A percentile compares a stretch with the other conserved stretches of the same genome.
Conservation (phyloP, 1,140 invertebrate species). For the Papilio polyxenes region DNA sequence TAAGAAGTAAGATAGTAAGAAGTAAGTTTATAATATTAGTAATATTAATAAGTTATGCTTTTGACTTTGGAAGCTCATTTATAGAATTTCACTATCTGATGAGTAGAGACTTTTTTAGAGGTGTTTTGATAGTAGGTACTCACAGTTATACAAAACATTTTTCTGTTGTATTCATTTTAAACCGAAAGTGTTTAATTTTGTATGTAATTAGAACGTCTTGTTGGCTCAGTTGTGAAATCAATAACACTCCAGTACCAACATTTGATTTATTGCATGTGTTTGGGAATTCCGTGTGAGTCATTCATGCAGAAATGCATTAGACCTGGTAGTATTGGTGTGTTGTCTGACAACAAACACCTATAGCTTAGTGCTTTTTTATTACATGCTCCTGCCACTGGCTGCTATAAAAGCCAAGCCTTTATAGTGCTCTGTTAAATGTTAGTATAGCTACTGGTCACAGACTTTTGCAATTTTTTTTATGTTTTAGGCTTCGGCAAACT, state of each 20-base stretch:
- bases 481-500: background rate
- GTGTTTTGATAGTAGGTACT: too few relatives aligned
- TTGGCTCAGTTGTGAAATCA: background rate
- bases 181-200: background rate
- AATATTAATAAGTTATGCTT: background rate
- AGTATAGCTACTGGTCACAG: background rate
- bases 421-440: conserved; percentile 4
- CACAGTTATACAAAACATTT: too few relatives aligned
- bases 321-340: background rate
- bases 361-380: conserved; percentile 26
- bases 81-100: background rate
- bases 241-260: background rate
- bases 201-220: too few relatives aligned
- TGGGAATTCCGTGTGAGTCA: conserved; percentile 13
- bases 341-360: conserved; percentile 8
- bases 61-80: background rate
- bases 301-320: conserved; percentile 14
- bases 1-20: too few relatives aligned
- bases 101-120: background rate
- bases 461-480: background rate
- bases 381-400: background rate
- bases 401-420: conserved; percentile 18
- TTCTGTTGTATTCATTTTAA: background rate
- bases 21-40: too few relatives aligned
- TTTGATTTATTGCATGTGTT: background rate